Conservation (phyloP, 2,797 vertebrate genomes). For the Platyrinchus mystaceus region DNA sequence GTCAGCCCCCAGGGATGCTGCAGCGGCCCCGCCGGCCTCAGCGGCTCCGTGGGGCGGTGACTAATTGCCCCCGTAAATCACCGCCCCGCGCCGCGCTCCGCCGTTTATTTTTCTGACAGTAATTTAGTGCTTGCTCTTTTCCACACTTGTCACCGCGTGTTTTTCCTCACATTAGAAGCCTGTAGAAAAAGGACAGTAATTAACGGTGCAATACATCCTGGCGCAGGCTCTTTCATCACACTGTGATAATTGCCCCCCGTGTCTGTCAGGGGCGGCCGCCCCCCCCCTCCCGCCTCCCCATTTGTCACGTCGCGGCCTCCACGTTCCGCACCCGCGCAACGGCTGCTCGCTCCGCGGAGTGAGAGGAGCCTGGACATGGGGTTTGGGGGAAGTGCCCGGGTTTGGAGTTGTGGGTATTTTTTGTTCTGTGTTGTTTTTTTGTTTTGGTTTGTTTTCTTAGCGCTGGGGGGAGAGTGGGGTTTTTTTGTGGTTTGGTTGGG, state of each 20-base stretch:
- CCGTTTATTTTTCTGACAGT: slow-evolving; percentile 99
- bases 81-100: slow-evolving; percentile 83
- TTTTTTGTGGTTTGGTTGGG: too few species aligned
- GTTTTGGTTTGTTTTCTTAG: neutral
- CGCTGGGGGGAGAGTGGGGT: too few species aligned
- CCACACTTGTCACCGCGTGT: slow-evolving; percentile 99
- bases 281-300: slow-evolving; percentile 81
- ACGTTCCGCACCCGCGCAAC: neutral
- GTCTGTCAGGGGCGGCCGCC: slow-evolving; percentile 95
- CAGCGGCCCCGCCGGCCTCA: slow-evolving; percentile 76
- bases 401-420: neutral
- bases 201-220: slow-evolving; percentile 91
- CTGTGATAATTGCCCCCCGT: slow-evolving; percentile 99
- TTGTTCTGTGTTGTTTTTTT: neutral
- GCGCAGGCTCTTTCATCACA: slow-evolving; percentile 96
- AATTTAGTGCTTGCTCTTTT: slow-evolving; percentile 99
- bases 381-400: neutral
- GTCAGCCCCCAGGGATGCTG: neutral
- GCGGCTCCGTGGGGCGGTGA: slow-evolving; percentile 93
- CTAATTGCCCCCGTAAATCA: slow-evolving; percentile 99
- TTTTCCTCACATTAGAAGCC: slow-evolving; percentile 99
- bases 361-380: neutral
- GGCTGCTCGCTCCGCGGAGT: neutral
- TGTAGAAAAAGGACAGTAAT: slow-evolving; percentile 99
- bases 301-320: slow-evolving; percentile 83